Evolutionary conservation across 2,888 invertebrate species (phyloP).

Genomic region (Ashinkailepas kermadecensis): DNA sequence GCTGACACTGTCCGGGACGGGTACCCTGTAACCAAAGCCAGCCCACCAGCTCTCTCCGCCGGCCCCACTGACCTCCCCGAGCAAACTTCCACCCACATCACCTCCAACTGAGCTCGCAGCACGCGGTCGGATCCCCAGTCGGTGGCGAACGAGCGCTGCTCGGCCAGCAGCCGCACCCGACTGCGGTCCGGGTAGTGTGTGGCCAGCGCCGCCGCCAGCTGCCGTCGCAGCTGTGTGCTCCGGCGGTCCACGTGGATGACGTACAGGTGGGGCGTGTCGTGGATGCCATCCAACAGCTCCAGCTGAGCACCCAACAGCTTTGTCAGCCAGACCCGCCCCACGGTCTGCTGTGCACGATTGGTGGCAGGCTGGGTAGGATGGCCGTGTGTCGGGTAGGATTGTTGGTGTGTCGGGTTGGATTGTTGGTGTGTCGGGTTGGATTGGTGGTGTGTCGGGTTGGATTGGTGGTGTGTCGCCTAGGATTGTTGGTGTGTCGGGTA

Average conservation of each 20-base stretch:
- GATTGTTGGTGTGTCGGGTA: too few relatives aligned
- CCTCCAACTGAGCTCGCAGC: not conserved
- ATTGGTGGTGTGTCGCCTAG: too few relatives aligned
- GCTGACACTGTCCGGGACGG: not conserved
- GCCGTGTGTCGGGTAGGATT: too few relatives aligned
- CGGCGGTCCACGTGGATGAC: conserved; percentile 17
- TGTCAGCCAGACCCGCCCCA: too few relatives aligned
- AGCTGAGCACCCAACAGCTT: too few relatives aligned
- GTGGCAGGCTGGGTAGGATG: too few relatives aligned
- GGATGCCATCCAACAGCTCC: not conserved
- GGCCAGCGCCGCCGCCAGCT: not conserved
- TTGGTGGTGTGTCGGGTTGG: too few relatives aligned
- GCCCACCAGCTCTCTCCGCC: too few relatives aligned
- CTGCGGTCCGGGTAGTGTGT: not conserved
- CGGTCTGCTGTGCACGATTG: too few relatives aligned
- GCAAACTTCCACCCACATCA: not conserved
- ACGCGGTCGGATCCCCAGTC: conserved; percentile 12
- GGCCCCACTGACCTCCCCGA: not conserved
- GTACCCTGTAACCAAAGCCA: too few relatives aligned
- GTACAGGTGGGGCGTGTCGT: conserved; percentile 1
- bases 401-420: too few relatives aligned
- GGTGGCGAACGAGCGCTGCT: not conserved
- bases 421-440: too few relatives aligned
- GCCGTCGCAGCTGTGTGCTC: not conserved
- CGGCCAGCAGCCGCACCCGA: not conserved